These are phyloP conservation scores for Lypha dubia DNA, from an alignment of 2,888 invertebrate species.

Conservation along the genomic window DNA sequence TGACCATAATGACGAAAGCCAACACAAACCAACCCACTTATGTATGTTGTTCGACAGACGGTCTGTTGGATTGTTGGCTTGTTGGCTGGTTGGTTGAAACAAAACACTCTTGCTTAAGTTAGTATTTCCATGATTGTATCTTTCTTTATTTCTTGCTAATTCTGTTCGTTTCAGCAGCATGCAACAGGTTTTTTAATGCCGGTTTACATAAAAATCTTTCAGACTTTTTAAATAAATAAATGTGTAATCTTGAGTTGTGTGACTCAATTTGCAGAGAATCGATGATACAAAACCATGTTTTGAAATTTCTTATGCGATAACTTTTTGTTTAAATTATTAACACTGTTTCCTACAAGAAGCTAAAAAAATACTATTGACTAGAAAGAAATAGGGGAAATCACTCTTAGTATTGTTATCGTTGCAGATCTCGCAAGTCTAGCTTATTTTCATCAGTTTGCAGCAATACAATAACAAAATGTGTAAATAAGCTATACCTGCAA, in stretches of 20 bases:
- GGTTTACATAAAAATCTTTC: slow-evolving; percentile 47
- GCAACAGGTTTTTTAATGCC: slow-evolving; percentile 62
- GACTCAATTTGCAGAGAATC: slow-evolving; percentile 51
- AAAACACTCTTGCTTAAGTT: slow-evolving; percentile 53
- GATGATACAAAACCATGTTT: neutral
- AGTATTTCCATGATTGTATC: neutral
- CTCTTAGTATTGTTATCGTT: too few species aligned
- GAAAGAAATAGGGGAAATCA: too few species aligned
- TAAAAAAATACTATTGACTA: too few species aligned
- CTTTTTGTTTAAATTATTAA: neutral
- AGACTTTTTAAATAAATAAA: slow-evolving; percentile 11
- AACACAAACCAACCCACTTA: slow-evolving; percentile 31
- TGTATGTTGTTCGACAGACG: slow-evolving; percentile 10
- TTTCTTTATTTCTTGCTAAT: neutral
- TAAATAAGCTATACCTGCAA: too few species aligned
- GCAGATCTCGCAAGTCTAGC: too few species aligned
- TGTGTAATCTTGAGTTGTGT: slow-evolving; percentile 51
- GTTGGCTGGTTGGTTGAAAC: slow-evolving; percentile 21
- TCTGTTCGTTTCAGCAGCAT: slow-evolving; percentile 33
- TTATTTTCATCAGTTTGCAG: too few species aligned
- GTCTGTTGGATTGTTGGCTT: too few species aligned
- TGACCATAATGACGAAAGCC: slow-evolving; percentile 41
- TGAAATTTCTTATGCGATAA: slow-evolving; percentile 20
- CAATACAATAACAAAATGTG: too few species aligned
- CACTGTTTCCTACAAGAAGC: slow-evolving; percentile 24